Base-by-base conservation (phyloP, 2,113 vertebrate genomes). In the Dryoscopus gambensis region DNA sequence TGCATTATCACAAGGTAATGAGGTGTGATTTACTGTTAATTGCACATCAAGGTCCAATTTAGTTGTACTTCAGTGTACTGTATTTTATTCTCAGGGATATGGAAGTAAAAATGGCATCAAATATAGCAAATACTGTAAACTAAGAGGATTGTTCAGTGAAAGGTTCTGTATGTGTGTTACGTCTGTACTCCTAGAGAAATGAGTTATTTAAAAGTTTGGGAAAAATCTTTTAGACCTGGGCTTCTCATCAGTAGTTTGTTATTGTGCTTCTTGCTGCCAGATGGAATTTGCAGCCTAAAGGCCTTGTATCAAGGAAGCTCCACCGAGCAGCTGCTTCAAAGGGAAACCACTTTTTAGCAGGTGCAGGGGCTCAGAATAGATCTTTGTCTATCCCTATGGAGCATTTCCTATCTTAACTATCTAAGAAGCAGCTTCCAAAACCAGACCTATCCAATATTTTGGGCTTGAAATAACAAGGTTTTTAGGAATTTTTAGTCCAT, bases 11-110 rank as follows among this genome's bases (percentile, higher is more conserved):
- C 88, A 97, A 95, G 78, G 92, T 97, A 98, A 97, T 97, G 96
- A 98, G 83, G 39, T 91, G 94, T 97, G 95, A 97, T 97, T 98
- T 97, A 96, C 65, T 95, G 87, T 94, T 98, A 98, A 98, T 97
- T 98, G 91, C 47, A 59, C 92, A 96, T 97, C 94, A 80, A 77
- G 95, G 93, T 97, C 87, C 86, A 90, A 91, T 97, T 95, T 96
- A 59, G 70, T 93, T 94, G 56, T 87, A 92, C 87, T 96, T 96
- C 85, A 90, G 69, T 39, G 71, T 86, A 64, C 23, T 85, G 15
- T 53, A 86, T 92, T 97, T 96, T 62, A n/a, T 96, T 91, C 70
- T 95, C 84, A 78, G 37, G 62, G 35, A 88, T 63, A 33, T 21
- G 70, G 28, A 93, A 95, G 85, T 84, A 84, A 95, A 93, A 93